Evolutionary conservation across 2,797 vertebrate species (phyloP).

Genomic region (Buphagus erythrorhynchus): DNA sequence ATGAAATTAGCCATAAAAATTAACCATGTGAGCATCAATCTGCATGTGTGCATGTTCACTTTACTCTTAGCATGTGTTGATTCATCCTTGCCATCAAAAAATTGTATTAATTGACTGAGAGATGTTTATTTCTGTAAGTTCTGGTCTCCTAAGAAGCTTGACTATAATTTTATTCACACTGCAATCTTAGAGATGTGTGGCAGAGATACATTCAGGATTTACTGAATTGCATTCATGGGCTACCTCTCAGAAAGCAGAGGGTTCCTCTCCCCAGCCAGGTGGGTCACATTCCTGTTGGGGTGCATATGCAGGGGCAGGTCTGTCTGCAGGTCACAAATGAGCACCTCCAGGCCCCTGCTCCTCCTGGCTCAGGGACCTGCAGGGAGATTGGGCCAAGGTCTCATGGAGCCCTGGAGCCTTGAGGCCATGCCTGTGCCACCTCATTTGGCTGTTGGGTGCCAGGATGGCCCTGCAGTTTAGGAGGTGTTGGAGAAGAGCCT

Average conservation of each 20-base stretch:
- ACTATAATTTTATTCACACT: background rate
- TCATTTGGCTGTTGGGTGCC: background rate
- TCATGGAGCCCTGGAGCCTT: background rate
- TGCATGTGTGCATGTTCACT: background rate
- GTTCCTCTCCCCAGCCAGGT: background rate
- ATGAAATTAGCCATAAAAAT: background rate
- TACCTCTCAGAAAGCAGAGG: background rate
- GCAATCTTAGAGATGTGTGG: background rate
- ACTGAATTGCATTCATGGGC: background rate
- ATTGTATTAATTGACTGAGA: background rate
- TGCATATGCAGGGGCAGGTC: background rate
- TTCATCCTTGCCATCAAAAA: background rate
- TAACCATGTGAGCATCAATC: background rate
- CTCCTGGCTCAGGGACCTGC: background rate
- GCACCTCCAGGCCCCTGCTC: background rate
- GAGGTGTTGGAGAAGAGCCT: background rate
- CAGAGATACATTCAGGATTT: background rate
- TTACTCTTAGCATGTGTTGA: background rate
- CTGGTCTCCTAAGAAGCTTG: background rate
- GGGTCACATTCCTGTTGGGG: background rate
- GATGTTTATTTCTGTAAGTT: background rate
- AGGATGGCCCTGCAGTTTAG: background rate
- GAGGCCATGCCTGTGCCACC: accelerated
- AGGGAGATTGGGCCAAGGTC: background rate
- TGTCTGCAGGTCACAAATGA: background rate